A percentile compares a stretch with the other conserved stretches of the same genome.
Conservation (phyloP, 2,113 vertebrate species). For the Chamaetylas fuelleborni region DNA sequence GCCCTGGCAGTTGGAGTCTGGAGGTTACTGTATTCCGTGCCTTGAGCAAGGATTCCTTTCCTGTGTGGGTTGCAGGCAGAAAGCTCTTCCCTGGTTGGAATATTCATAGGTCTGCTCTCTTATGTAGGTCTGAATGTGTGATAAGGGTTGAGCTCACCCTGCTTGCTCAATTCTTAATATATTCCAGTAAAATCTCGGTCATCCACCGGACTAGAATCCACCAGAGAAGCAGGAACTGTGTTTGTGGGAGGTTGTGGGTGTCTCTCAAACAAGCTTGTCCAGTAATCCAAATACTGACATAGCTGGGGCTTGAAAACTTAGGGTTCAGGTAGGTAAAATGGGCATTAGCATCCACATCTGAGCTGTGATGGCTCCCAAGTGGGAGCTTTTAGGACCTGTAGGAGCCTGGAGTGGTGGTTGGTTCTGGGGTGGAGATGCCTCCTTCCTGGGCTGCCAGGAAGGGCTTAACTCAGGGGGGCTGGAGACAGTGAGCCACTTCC, state of each 20-base stretch:
- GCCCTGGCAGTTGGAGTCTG: background rate
- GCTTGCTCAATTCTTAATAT: background rate
- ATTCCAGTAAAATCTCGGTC: background rate
- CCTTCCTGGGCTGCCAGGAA: background rate
- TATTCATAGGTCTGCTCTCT: slow-evolving; percentile 18
- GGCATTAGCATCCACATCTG: background rate
- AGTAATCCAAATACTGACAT: background rate
- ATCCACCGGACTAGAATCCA: background rate
- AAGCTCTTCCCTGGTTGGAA: background rate
- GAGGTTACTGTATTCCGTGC: background rate
- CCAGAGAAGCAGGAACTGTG: background rate
- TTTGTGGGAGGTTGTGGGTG: background rate
- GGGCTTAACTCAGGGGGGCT: background rate
- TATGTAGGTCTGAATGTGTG: background rate
- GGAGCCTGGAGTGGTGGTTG: background rate
- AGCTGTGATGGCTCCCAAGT: background rate
- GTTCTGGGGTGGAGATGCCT: background rate
- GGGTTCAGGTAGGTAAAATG: background rate
- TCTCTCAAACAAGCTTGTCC: background rate
- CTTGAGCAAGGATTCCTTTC: background rate
- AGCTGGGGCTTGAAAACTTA: background rate
- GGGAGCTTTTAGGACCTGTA: background rate
- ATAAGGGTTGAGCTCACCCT: background rate
- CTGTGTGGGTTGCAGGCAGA: background rate
- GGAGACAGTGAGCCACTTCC: background rate